Percentiles rank a stretch among this genome's conserved stretches.
Conservation (phyloP, 2,888 invertebrate species). For the Drosophila imparisetae region DNA sequence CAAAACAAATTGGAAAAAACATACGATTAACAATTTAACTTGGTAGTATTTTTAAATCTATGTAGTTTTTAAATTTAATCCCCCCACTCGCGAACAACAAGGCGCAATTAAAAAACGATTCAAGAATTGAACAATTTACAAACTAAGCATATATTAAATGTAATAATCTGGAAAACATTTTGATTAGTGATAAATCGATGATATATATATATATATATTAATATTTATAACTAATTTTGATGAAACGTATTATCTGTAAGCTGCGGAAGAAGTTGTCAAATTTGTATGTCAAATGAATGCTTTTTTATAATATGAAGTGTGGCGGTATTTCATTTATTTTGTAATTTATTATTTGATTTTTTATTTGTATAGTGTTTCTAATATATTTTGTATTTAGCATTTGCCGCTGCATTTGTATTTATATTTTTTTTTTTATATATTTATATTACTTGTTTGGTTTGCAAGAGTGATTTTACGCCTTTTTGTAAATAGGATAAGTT, state of each 20-base stretch:
- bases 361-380: not conserved
- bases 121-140: constrained; percentile 46
- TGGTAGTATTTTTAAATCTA: constrained; percentile 70
- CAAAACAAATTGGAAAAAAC: constrained; percentile 57
- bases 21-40: constrained; percentile 54
- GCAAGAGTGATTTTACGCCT: constrained; percentile 32
- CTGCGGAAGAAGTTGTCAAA: constrained; percentile 4
- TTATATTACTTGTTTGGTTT: constrained; percentile 36
- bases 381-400: constrained; percentile 23
- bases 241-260: constrained; percentile 2
- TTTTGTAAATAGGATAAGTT: constrained; percentile 73
- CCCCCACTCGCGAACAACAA: constrained; percentile 47
- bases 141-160: constrained; percentile 36
- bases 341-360: constrained; percentile 1
- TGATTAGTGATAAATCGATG: constrained; percentile 14
- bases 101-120: constrained; percentile 60
- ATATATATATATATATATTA: not conserved
- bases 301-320: constrained; percentile 15
- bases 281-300: constrained; percentile 8
- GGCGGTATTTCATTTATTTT: not conserved
- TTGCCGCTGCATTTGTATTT: constrained; percentile 24
- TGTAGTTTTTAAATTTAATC: constrained; percentile 62
- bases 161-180: constrained; percentile 22
- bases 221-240: constrained; percentile 6
- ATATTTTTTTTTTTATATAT: constrained; percentile 44